Base-by-base conservation (phyloP, 2,888 invertebrate species). In the Rhamnusium bicolor region DNA sequence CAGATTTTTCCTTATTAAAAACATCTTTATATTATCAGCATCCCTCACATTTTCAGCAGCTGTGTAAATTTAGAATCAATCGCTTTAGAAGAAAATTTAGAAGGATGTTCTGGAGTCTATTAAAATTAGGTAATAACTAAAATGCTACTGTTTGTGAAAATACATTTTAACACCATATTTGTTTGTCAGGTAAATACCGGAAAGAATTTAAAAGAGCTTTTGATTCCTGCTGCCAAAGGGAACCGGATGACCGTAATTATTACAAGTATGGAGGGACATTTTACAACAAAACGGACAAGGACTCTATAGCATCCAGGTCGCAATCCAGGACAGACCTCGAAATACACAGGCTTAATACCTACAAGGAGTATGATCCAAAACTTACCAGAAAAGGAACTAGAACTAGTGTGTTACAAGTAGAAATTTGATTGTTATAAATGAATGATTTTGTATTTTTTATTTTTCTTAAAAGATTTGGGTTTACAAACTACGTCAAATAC, bases 141-240 rank as follows among this genome's bases (percentile, higher is more conserved):
- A 12, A 51, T 2, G 40, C 10, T 18, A 7, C 2, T 14, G 1
- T 12, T 2, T 19, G 40, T 16, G 12, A 19, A 14, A 21, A 51
- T 40, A 56, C 61, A 71, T 62, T 29, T 1, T 53, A 29, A 51
- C 18, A 49, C 0, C 18, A 19, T 46, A 12, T 46, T 54, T 29
- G 27, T 73, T 54, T 76, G 72, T 5, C 91, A 94, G 94, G 93
- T 72, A 94, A 94, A 89, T 94, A 93, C 86, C 91, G 93, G 7
- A 90, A 92, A 76, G 94, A 94, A 84, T 94, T 94, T 86, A 91
- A 91, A 80, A 91, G 92, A 78, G 92, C 93, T 0, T 92, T 93
- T 86, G 92, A 92, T 86, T 91, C 92, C 83, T 93, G 92, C 78
- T 85, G 84, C 68, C 84, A 85, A 61, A 71, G 75, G 12, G 73